These are phyloP conservation scores for Brachypteracias leptosomus DNA, from an alignment of 2,113 vertebrate genomes.

Conservation along the genomic window DNA sequence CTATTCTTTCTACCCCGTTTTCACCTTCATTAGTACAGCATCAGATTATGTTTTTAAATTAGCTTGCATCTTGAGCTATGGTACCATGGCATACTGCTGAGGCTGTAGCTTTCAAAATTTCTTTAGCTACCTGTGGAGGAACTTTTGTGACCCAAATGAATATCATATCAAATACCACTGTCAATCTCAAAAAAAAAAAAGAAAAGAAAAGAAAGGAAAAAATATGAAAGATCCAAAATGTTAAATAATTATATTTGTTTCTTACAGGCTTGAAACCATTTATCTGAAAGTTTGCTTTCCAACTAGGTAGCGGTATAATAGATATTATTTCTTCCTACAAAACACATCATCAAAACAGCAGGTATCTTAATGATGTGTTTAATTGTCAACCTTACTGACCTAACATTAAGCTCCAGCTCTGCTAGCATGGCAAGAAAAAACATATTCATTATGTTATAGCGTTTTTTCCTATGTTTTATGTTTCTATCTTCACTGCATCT, in stretches of 20 bases:
- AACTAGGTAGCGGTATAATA: neutral
- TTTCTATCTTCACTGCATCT: neutral
- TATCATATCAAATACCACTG: neutral
- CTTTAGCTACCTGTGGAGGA: neutral
- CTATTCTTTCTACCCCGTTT: neutral
- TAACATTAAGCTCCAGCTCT: neutral
- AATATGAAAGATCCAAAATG: neutral
- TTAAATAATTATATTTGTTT: neutral
- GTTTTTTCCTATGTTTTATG: neutral
- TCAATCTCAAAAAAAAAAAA: neutral
- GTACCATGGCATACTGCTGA: neutral
- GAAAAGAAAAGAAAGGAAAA: too few relatives aligned
- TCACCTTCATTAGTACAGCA: neutral
- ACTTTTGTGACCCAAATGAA: neutral
- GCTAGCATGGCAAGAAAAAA: neutral
- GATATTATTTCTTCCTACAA: neutral
- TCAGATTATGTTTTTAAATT: neutral
- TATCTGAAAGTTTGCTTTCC: neutral
- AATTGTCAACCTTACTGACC: neutral
- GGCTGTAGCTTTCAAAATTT: neutral
- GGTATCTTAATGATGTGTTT: neutral
- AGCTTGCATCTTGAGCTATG: rapidly evolving
- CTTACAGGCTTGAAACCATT: neutral
- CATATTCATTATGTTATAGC: neutral
- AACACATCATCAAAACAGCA: rapidly evolving